Evolutionary conservation across 2,797 vertebrate genomes (phyloP), one percentile per base, ranked within the genome.

Genomic region (Sylvilagus floridanus): DNA sequence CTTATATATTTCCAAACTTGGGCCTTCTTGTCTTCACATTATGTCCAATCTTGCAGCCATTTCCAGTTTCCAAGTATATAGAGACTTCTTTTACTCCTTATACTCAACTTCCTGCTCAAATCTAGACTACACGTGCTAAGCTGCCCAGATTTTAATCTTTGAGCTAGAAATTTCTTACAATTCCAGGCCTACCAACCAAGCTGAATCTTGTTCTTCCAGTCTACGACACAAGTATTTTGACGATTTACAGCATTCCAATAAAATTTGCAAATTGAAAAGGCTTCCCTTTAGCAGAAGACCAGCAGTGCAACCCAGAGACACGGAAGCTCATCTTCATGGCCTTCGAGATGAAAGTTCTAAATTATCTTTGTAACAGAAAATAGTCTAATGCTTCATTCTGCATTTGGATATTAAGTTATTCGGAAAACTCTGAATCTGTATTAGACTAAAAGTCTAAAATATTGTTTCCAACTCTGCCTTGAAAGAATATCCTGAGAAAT

Each of bases 381-480:
- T 69, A 95, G 97, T 95, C 37, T 87, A 69, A 78, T 57, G 10
- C n/a, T 97, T 87, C 94, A 77, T 96, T 96, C 96, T 97, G 96
- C 71, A 94, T 87, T 90, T 50, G 50, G 75, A 63, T 93, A 85
- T 28, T 97, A 93, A 69, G 97, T 96, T 95, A 85, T 93, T 95
- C 79, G 94, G 94, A 92, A 97, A 71, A 94, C 85, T 98, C 98
- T 97, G n/a, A 37, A 32, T 92, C 87, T 88, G 21, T 93, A 52
- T 78, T 83, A 52, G 81, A 57, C 9, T 32, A 95, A 30, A 93
- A 82, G 32, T 22, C 63, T 22, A 92, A 93, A 93, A 54, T 52
- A 37, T n/a, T 85, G 52, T 84, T 21, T 92, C 92, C 28, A 85
- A 60, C 24, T 52, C 32, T 92, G 52, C 30, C 93, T 50, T 92